phyloP scores from a whole-genome alignment of 2,888 invertebrate genomes.

The Eupithecia insigniata region DNA sequence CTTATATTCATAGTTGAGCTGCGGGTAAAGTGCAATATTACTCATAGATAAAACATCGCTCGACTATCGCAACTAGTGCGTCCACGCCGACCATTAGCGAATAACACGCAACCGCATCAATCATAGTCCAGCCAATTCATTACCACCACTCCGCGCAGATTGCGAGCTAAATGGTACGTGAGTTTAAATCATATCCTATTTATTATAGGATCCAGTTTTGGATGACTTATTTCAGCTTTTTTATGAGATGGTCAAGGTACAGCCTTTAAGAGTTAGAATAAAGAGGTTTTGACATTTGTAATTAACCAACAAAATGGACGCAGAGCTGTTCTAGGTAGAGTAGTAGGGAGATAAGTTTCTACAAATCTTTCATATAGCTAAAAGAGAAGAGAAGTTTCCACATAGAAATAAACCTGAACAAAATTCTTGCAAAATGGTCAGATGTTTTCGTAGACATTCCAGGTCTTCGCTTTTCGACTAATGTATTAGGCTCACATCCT shows the following conservation, averaged over 20 bases:
- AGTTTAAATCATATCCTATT: not conserved
- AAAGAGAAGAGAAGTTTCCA: too few relatives aligned
- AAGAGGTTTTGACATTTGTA: too few relatives aligned
- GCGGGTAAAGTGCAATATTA: not conserved
- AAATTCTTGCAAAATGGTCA: too few relatives aligned
- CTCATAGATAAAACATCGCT: slow-evolving; percentile 13
- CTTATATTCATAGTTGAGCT: not conserved
- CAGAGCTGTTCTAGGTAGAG: too few relatives aligned
- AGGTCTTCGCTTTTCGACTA: too few relatives aligned
- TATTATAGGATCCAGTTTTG: slow-evolving; percentile 6
- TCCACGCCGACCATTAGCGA: slow-evolving; percentile 66
- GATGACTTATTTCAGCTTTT: not conserved
- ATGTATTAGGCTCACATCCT: too few relatives aligned
- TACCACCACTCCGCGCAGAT: slow-evolving; percentile 79
- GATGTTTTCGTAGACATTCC: too few relatives aligned
- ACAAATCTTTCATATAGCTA: too few relatives aligned
- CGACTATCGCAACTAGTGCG: slow-evolving; percentile 54
- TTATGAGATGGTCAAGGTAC: not conserved
- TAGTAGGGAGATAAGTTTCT: too few relatives aligned
- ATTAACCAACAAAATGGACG: too few relatives aligned
- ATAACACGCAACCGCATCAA: slow-evolving; percentile 75
- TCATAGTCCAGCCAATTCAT: slow-evolving; percentile 80
- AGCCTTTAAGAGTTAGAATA: too few relatives aligned
- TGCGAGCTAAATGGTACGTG: slow-evolving; percentile 50
- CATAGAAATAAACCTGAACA: too few relatives aligned